Base-by-base conservation (phyloP, 2,113 vertebrate species). In the Phylloscopus whistleri region DNA sequence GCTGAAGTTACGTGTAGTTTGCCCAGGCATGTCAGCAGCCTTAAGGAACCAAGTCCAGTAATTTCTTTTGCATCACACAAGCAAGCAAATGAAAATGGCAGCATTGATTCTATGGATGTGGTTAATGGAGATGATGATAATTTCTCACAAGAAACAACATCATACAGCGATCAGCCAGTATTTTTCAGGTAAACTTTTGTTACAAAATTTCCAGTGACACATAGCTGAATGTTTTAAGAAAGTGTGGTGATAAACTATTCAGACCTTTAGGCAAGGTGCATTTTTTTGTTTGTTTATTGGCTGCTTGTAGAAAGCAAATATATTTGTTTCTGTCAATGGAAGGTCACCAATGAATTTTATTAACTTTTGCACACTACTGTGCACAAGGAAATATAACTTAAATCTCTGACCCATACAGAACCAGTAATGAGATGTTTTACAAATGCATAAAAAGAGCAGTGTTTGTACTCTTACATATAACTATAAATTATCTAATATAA, bases 1-100 rank as follows among this genome's bases (percentile, higher is more conserved):
- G 98, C 98, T 48, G 99, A 99, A 91, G 98, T 99, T 84, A 98
- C 98, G 1, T 99, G 99, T 94, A 99, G 97, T 95, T 98, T 99
- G 97, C 98, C 99, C 69, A 99, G 98, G 91, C 98, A 98, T 12
- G 91, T 97, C 30, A 96, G 97, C 81, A 76, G 94, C 92, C 97
- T 96, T 91, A 98, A 98, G 95, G 98, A 99, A 66, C 98, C 98
- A 33, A 98, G 98, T 33, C 98, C 99, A 8, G 99, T 99, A 55
- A 98, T 99, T 97, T 99, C 99, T 31, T 98, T 99, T 70, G 98
- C 99, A 21, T 97, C 98, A 66, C 99, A 99, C 91, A 98, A 98
- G 58, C 98, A 97, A 23, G 77, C 96, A 92, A 98, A 97, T 87
- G 98, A 97, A 93, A 98, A 98, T 13, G 98, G 97, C 44, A 96